Percentiles rank a stretch among this genome's conserved stretches.
These are phyloP conservation scores for Micoletzkya japonica DNA, from an alignment of 2,888 invertebrate species.

Conservation along the genomic window DNA sequence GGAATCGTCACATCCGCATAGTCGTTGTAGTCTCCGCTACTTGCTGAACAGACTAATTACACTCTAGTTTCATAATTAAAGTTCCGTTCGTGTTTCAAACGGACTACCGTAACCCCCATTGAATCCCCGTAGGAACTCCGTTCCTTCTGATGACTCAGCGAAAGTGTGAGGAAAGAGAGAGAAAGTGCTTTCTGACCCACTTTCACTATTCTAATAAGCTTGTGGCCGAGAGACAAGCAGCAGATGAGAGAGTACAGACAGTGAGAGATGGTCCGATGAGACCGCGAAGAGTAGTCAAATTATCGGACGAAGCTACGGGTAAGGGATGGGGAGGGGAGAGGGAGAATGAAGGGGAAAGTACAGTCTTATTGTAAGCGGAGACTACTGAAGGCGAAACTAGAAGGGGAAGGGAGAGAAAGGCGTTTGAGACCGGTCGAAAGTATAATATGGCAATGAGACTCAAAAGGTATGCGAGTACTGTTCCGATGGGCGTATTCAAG, in stretches of 20 bases:
- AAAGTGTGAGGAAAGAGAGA: conserved; percentile 7
- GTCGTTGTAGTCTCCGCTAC: conserved; percentile 51
- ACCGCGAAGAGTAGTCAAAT: neutral
- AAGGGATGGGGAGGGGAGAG: too few relatives aligned
- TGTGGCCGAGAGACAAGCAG: conserved; percentile 1
- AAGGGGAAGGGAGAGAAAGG: too few relatives aligned
- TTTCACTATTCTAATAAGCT: conserved; percentile 6
- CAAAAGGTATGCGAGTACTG: too few relatives aligned
- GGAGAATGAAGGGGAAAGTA: too few relatives aligned
- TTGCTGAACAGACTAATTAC: conserved; percentile 11
- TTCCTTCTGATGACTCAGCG: neutral
- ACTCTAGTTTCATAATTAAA: neutral
- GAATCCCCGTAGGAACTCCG: neutral
- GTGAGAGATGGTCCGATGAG: neutral
- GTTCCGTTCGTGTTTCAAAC: too few relatives aligned
- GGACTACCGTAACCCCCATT: too few relatives aligned
- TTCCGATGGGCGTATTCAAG: too few relatives aligned
- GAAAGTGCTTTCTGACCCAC: conserved; percentile 14
- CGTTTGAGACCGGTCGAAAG: too few relatives aligned
- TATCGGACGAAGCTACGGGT: too few relatives aligned
- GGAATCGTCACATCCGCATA: conserved; percentile 61
- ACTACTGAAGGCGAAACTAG: too few relatives aligned
- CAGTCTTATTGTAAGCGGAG: too few relatives aligned
- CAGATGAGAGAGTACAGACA: neutral
- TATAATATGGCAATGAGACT: too few relatives aligned